A percentile compares a stretch with the other conserved stretches of the same genome.
Conservation (phyloP, 23 tunicate genomes). For the Halocynthia roretzi region DNA sequence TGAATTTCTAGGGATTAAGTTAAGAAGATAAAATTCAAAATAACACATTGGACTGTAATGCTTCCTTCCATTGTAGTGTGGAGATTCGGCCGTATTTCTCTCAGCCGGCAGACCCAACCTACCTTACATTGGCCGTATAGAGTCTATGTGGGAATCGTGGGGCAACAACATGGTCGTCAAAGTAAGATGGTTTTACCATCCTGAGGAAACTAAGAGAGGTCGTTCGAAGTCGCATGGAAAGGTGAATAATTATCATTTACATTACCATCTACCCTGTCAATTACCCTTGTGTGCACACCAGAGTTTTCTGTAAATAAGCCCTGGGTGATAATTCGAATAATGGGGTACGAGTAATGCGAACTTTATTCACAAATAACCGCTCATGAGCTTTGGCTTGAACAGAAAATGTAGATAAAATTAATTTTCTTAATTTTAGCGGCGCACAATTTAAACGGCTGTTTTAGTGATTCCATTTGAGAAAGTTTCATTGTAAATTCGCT, state of each 20-base stretch:
- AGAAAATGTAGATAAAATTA: too few species aligned
- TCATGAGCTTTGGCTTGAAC: too few species aligned
- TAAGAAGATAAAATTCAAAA: not conserved
- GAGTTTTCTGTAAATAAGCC: too few species aligned
- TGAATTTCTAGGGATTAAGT: not conserved
- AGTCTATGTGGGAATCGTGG: slow-evolving; percentile 75
- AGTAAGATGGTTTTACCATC: slow-evolving; percentile 64
- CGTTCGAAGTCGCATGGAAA: slow-evolving; percentile 21
- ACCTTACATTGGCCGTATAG: slow-evolving; percentile 53
- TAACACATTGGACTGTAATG: not conserved
- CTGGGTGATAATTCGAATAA: too few species aligned
- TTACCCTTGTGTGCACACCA: too few species aligned
- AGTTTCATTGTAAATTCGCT: too few species aligned
- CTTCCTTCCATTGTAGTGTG: slow-evolving; percentile 26
- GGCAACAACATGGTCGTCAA: slow-evolving; percentile 49
- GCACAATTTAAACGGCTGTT: too few species aligned
- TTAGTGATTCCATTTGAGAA: too few species aligned
- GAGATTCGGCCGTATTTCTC: slow-evolving; percentile 52
- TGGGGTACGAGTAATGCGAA: too few species aligned
- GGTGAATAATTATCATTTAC: slow-evolving; percentile 2
- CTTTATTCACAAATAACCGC: too few species aligned
- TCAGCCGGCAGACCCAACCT: slow-evolving; percentile 46
- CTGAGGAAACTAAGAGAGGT: slow-evolving; percentile 39
- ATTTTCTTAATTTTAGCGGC: too few species aligned
- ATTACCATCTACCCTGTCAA: too few species aligned